Base-by-base conservation (phyloP, 2,797 vertebrate genomes). In the Pyrocephalus nanus region DNA sequence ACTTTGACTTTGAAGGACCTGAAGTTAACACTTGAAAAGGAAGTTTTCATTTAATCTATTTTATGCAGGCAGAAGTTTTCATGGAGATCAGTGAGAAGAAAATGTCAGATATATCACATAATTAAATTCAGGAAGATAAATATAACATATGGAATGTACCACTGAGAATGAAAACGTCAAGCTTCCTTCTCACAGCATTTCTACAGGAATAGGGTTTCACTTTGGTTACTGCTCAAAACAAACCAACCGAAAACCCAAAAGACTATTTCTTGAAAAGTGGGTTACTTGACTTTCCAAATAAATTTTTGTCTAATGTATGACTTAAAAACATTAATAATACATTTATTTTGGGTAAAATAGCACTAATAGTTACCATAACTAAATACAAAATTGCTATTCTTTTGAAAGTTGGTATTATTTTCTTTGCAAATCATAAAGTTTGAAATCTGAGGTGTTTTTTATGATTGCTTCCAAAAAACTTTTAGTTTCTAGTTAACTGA, bases 151-250 rank as follows among this genome's bases (percentile, higher is more conserved):
- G 85, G 93, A 67, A 92, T 73, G 76, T 88, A 96, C 55, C 80
- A 94, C 78, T 95, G 95, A 96, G 96, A 96, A 70, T 25, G 34
- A 95, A 97, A 91, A 73, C 51, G 12, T 87, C 64, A 66, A 32
- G 22, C 48, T 76, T 97, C 94, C 90, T 70, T 94, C 89, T 90
- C 42, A 79, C 30, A 64, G 76, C 88, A 70, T 86, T 78, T 88
- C 88, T 55, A 60, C 23, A 23, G 27, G 25, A 50, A 50, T 7
- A 72, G 26, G 20, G 18, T 26, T 62, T 78, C n/a, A 38, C 47
- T 84, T 42, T 62, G 17, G 48, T 69, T 77, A 27, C 14, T 71
- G 61, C 43, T 54, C 6, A 23, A 73, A 64, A 62, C 3, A 38
- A 4, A 4, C 4, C 40, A 34, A n/a, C 11, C 1, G 67, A 57